Evolutionary conservation across 1,140 invertebrate genomes (phyloP).

Genomic region (Octopus sinensis): DNA sequence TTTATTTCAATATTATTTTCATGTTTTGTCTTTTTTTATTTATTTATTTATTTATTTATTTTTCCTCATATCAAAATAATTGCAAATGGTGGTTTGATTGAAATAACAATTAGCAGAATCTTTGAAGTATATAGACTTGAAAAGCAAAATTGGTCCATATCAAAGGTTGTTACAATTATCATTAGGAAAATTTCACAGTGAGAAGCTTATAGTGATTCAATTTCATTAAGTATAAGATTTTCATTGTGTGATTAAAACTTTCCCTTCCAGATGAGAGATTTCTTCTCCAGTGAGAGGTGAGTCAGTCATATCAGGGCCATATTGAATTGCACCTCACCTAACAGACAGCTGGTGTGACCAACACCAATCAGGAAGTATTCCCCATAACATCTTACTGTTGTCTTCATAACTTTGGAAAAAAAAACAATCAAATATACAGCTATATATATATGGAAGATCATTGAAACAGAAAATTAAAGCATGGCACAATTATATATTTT

Average conservation of each 20-base stretch:
- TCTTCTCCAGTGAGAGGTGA: constrained; percentile 42
- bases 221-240: background rate
- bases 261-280: constrained; percentile 44
- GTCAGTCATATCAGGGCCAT: constrained; percentile 11
- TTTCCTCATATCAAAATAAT: too few species aligned
- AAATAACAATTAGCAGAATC: too few species aligned
- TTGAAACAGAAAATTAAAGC: background rate
- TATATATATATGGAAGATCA: constrained; percentile 5
- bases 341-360: constrained; percentile 23
- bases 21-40: too few species aligned
- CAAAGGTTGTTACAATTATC: too few species aligned
- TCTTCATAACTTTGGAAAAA: background rate
- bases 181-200: too few species aligned
- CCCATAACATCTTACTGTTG: constrained; percentile 15
- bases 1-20: too few species aligned
- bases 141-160: too few species aligned
- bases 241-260: constrained; percentile 20
- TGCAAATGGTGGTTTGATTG: too few species aligned
- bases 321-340: constrained; percentile 1
- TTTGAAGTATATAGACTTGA: too few species aligned
- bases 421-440: background rate
- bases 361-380: constrained; percentile 13
- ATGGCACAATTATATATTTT: too few species aligned
- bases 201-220: background rate
- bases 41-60: too few species aligned